These are phyloP conservation scores for Deroplatys truncata DNA, from an alignment of 2,888 invertebrate species.

Conservation along the genomic window DNA sequence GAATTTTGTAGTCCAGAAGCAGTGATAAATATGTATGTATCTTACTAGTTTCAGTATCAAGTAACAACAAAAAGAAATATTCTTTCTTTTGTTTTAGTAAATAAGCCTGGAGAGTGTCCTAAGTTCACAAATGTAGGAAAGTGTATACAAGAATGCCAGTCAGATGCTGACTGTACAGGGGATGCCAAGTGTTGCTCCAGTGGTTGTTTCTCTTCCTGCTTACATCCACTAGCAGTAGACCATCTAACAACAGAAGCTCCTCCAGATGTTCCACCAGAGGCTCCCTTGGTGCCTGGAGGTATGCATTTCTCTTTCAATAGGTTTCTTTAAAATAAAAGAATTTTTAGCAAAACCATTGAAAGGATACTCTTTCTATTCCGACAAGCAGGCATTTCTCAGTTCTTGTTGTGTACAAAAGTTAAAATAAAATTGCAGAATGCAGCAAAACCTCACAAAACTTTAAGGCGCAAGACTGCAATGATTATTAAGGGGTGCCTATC, in stretches of 20 bases:
- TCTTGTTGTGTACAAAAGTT: too few species aligned
- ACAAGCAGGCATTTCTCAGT: too few species aligned
- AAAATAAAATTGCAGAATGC: too few species aligned
- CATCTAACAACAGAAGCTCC: slow-evolving; percentile 45
- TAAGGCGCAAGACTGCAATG: too few species aligned
- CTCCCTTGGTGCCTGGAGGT: not conserved
- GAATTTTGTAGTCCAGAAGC: not conserved
- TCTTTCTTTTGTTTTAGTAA: slow-evolving; percentile 45
- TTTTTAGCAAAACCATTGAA: not conserved
- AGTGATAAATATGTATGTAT: not conserved
- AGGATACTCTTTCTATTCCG: too few species aligned
- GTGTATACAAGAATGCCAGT: slow-evolving; percentile 69
- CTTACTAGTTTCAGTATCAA: not conserved
- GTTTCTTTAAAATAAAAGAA: not conserved
- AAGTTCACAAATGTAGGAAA: slow-evolving; percentile 44
- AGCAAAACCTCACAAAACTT: too few species aligned
- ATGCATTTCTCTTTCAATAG: not conserved
- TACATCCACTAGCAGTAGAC: slow-evolving; percentile 48
- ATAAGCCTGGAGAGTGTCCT: slow-evolving; percentile 69
- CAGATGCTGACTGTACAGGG: slow-evolving; percentile 77
- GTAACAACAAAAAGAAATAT: not conserved
- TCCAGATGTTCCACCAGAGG: not conserved
- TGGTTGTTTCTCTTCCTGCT: slow-evolving; percentile 72
- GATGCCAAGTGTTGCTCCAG: slow-evolving; percentile 77
- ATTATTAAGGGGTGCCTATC: too few species aligned